Percentiles rank a stretch among this genome's conserved stretches.
These are phyloP conservation scores for Vanessa cardui DNA, from an alignment of 2,888 invertebrate species.

Conservation along the genomic window DNA sequence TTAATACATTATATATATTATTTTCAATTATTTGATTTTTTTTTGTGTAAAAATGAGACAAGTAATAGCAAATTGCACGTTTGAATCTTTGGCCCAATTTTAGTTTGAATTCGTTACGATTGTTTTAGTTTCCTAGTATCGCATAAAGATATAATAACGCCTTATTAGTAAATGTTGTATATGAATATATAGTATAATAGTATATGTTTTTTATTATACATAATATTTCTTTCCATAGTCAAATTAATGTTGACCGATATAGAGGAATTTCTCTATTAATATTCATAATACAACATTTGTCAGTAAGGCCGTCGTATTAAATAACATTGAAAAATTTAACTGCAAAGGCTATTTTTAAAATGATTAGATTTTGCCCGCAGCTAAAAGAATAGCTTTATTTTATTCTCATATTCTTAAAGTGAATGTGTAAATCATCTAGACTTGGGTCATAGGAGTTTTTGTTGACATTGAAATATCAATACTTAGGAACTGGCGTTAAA, in stretches of 20 bases:
- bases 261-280: too few species aligned
- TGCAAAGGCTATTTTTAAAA: neutral
- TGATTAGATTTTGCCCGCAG: neutral
- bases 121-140: too few species aligned
- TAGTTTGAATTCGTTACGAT: neutral
- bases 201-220: too few species aligned
- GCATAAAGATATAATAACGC: too few species aligned
- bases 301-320: too few species aligned
- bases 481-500: neutral
- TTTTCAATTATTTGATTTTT: neutral
- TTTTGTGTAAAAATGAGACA: conserved; percentile 5
- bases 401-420: neutral
- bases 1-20: neutral
- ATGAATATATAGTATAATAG: too few species aligned
- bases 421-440: neutral
- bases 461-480: conserved; percentile 3
- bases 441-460: conserved; percentile 3
- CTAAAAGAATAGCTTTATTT: neutral
- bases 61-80: conserved; percentile 10
- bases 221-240: too few species aligned
- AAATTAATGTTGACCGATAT: too few species aligned
- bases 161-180: too few species aligned
- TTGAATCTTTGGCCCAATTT: conserved; percentile 17
- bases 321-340: neutral
- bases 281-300: too few species aligned